phyloP scores from a whole-genome alignment of 2,797 vertebrate species.

The Chrosomus eos region DNA sequence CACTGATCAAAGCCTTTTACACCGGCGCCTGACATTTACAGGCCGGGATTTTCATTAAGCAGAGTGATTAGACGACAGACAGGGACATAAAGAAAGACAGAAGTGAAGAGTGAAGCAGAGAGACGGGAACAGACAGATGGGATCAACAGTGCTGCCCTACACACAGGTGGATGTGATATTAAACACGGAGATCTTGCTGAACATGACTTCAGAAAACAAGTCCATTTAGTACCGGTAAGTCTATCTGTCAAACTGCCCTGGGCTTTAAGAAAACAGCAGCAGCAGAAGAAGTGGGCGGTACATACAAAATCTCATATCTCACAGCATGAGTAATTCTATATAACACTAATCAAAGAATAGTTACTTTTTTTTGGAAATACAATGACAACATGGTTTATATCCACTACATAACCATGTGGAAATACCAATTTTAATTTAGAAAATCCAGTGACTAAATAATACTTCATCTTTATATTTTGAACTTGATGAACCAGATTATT shows the following conservation, averaged over 20 bases:
- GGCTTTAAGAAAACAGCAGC: neutral
- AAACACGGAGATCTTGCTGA: slow-evolving; percentile 39
- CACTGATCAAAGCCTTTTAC: slow-evolving; percentile 65
- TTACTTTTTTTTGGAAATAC: neutral
- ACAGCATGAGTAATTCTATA: neutral
- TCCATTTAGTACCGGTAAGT: neutral
- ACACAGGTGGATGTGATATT: slow-evolving; percentile 57
- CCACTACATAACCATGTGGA: neutral
- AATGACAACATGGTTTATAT: neutral
- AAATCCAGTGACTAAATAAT: neutral
- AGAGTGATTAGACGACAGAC: slow-evolving; percentile 66
- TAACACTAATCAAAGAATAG: neutral
- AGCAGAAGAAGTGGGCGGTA: too few species aligned
- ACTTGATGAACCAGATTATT: neutral
- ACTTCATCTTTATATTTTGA: neutral
- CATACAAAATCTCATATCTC: neutral
- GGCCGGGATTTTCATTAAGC: slow-evolving; percentile 64
- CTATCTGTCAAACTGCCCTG: slow-evolving; percentile 8
- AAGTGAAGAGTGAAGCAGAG: slow-evolving; percentile 45
- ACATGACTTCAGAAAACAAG: slow-evolving; percentile 25
- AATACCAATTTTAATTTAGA: neutral
- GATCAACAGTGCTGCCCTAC: slow-evolving; percentile 57
- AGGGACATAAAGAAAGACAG: slow-evolving; percentile 36
- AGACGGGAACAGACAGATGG: slow-evolving; percentile 13
- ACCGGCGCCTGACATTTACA: slow-evolving; percentile 54